These are phyloP conservation scores for Chrosomus eos DNA, from an alignment of 2,797 vertebrate genomes.

Conservation along the genomic window DNA sequence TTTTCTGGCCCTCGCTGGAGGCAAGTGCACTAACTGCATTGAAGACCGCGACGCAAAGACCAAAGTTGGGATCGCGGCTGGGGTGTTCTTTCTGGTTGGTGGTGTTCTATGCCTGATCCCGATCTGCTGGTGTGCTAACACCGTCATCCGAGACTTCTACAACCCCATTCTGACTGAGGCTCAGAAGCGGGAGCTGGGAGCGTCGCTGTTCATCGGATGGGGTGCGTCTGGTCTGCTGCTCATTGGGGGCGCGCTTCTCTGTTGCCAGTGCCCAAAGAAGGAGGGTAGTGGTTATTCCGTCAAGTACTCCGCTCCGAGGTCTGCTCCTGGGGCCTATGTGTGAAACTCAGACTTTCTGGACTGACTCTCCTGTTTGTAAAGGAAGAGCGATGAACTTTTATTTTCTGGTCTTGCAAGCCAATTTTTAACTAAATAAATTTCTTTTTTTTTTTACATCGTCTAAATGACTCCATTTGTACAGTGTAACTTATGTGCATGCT, in stretches of 20 bases:
- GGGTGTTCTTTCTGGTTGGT: constrained; percentile 72
- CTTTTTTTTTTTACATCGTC: too few relatives aligned
- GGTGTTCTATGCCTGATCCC: constrained; percentile 78
- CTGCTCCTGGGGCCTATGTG: constrained; percentile 75
- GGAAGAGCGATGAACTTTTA: not conserved
- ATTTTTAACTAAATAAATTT: too few relatives aligned
- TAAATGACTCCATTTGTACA: not conserved
- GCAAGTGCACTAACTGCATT: constrained; percentile 82
- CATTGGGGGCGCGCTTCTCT: constrained; percentile 84
- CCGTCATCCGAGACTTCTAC: constrained; percentile 80
- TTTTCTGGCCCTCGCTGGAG: constrained; percentile 74
- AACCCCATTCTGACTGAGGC: constrained; percentile 72
- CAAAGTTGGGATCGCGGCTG: constrained; percentile 71
- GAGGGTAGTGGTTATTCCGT: constrained; percentile 79
- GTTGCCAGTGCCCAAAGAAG: constrained; percentile 80
- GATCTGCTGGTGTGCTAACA: constrained; percentile 77
- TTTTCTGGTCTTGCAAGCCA: not conserved
- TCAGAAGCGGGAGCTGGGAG: constrained; percentile 79
- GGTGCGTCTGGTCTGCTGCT: constrained; percentile 80
- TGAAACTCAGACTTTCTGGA: constrained; percentile 51
- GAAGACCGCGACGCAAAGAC: constrained; percentile 75
- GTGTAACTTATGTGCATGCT: not conserved
- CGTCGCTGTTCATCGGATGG: constrained; percentile 82
- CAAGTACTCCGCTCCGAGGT: constrained; percentile 86
- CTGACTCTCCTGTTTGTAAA: constrained; percentile 4